Base-by-base conservation (phyloP, 2,888 invertebrate species). In the Lobophora halterata region DNA sequence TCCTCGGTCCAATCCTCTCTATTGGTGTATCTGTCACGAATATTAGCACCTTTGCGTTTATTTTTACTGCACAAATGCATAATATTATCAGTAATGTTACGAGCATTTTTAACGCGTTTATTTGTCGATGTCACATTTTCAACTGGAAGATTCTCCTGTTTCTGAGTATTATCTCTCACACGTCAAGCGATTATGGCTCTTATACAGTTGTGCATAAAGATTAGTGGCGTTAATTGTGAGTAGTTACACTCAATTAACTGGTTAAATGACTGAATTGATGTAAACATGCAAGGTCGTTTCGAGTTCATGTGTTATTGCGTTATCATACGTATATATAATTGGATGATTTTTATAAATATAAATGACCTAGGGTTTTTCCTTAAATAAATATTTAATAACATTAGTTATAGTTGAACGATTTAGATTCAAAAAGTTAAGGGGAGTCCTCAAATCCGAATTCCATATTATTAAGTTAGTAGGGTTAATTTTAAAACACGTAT, bases 1-100 rank as follows among this genome's bases (percentile, higher is more conserved):
- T 36, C 31, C 79, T 68, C 2, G 63, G 53, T 2, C 85, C 85
- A 5, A 86, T 77, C 42, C 58, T 65, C 30, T 76, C 64, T 41
- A 82, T 55, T 0, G 80, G 79, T 0, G 64, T 56, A 9, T 85
- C 78, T 3, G 76, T 73, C 18, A 77, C 32, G 18, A 64, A 71
- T 35, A 79, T 63, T 7, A 57, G 61, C 19, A 74, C 9, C 61
- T 69, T 74, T 0, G 74, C 72, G 18, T 73, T 53, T 7, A 65
- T 69, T 49, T 55, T 55, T n/a, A 68, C n/a, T 6, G 66, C 37
- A 28, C 64, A 19, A 4, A 55, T 18, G 2, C 56, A 20, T 16
- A 58, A 51, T 44, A 63, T 48, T 24, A 65, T 39, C 24, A 52
- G 30, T 7, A 47, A 38, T 34, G 34, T 48, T 61, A 70, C 35